Evolutionary conservation across 2,888 invertebrate species (phyloP).

Genomic region (Papilio elwesi): DNA sequence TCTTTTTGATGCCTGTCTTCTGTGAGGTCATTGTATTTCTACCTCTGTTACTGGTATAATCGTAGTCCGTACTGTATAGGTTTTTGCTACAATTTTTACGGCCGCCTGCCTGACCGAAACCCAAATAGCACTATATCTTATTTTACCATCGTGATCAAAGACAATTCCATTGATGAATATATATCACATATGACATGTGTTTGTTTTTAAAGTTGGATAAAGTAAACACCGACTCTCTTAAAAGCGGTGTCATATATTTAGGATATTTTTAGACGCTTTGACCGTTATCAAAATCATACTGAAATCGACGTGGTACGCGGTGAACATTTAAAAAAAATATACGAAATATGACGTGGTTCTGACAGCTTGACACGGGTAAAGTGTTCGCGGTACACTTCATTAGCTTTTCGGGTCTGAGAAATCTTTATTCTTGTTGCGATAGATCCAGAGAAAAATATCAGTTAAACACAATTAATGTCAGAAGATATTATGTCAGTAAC

Average conservation of each 20-base stretch:
- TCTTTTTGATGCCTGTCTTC: too few species aligned
- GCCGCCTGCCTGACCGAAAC: too few species aligned
- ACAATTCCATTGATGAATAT: too few species aligned
- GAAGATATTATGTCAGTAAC: constrained; percentile 39
- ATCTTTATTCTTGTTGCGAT: constrained; percentile 51
- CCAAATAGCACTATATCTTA: too few species aligned
- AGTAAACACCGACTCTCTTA: constrained; percentile 38
- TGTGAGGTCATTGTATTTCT: too few species aligned
- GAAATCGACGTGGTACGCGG: constrained; percentile 68
- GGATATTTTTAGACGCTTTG: constrained; percentile 49
- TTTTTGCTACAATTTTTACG: too few species aligned
- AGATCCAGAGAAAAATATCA: constrained; percentile 43
- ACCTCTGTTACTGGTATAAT: too few species aligned
- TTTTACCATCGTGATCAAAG: too few species aligned
- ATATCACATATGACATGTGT: neutral
- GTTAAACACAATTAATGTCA: constrained; percentile 40
- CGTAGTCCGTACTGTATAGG: too few species aligned
- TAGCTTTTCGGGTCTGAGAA: constrained; percentile 67
- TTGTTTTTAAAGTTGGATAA: neutral
- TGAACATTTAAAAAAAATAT: constrained; percentile 63
- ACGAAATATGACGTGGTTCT: constrained; percentile 76
- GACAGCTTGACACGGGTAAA: constrained; percentile 80
- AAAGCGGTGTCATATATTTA: constrained; percentile 48
- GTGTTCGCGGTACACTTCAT: constrained; percentile 75
- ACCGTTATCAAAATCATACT: constrained; percentile 60